phyloP scores from a whole-genome alignment of 1,140 invertebrate species.

The Metopolophium dirhodum region DNA sequence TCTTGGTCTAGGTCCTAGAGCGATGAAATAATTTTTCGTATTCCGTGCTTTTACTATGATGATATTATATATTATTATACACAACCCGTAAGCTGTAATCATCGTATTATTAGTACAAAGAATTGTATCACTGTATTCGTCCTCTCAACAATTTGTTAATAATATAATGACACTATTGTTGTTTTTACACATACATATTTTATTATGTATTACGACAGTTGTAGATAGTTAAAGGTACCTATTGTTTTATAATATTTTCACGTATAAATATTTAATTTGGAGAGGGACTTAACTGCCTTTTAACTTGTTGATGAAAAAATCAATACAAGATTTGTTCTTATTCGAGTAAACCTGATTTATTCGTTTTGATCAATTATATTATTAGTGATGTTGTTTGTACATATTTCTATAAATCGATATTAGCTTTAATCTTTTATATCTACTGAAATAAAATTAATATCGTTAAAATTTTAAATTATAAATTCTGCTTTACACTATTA shows the following conservation, averaged over 20 bases:
- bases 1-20: not conserved
- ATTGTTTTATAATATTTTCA: not conserved
- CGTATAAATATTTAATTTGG: not conserved
- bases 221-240: not conserved
- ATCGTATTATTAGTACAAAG: not conserved
- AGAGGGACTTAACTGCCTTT: too few species aligned
- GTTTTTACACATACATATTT: not conserved
- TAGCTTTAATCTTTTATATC: not conserved
- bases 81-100: not conserved
- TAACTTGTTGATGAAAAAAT: not conserved
- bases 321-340: not conserved
- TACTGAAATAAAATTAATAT: not conserved
- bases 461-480: not conserved
- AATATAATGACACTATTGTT: slow-evolving; percentile 1
- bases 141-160: not conserved
- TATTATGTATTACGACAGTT: not conserved
- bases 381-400: not conserved
- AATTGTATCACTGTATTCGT: not conserved
- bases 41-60: not conserved
- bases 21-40: not conserved
- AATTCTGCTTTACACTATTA: not conserved
- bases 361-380: not conserved
- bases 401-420: not conserved
- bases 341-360: not conserved
- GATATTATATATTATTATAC: not conserved